Evolutionary conservation across 2,888 invertebrate genomes (phyloP), one percentile per base, ranked within the genome.

Genomic region (Spilosoma lubricipeda): DNA sequence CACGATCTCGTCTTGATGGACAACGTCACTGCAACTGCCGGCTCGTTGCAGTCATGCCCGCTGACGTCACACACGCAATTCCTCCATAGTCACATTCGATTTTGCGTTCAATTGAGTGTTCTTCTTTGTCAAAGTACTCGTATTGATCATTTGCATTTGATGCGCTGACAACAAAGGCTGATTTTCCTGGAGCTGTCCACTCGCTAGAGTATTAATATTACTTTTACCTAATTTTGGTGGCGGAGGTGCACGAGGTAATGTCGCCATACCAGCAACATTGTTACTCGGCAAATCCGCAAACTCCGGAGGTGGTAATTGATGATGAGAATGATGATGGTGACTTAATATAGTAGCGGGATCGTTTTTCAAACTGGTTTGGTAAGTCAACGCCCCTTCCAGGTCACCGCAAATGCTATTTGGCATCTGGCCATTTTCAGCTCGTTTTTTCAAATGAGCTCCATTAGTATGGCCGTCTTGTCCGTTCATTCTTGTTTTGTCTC

Each of bases 361-460:
- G 81, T 96, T 97, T 90, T 97, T 97, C 72, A 96, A 90, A 87
- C 96, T 96, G 2, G 96, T 95, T 82, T 96, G 95, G 83, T 94
- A 96, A 45, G 93, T 91, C 66, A 96, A 78, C 23, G 96, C 93
- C 23, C 96, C 95, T 91, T 98, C 98, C 75, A 98, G 91, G 85
- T 98, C 98, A n/a, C 98, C 98, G 90, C 98, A 98, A 80, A 98
- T 98, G 87, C 98, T 98, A 89, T 98, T 98, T 13, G 98, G 98
- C 97, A 98, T 98, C 90, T 98, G 98, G 0, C 98, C 98, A 86
- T 98, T 98, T 89, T 98, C 98, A 79, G 97, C 98, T 59, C 98
- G 96, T 87, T 98, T 97, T 89, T 98, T 97, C 71, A 96, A 93
- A 87, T 96, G 96, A 2, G 94, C 91, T 0, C 96, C 95, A 75